These are phyloP conservation scores for Gymnocypris eckloni DNA, from an alignment of 2,797 vertebrate species.

Conservation along the genomic window DNA sequence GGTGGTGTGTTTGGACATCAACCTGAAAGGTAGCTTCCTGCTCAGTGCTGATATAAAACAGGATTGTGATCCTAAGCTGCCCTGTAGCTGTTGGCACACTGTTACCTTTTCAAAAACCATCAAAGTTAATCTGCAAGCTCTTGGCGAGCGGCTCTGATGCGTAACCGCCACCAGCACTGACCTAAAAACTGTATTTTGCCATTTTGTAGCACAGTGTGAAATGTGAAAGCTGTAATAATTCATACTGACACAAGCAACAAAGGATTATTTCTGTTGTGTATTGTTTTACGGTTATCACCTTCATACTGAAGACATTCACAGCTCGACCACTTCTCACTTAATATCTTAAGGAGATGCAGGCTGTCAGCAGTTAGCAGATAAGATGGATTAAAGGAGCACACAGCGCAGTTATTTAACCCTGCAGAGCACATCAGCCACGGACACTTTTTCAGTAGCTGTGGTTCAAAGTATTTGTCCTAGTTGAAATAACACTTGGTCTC, in stretches of 20 bases:
- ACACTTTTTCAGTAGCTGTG: not conserved
- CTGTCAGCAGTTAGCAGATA: constrained; percentile 39
- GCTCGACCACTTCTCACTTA: constrained; percentile 22
- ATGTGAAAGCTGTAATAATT: constrained; percentile 19
- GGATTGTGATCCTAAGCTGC: not conserved
- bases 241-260: constrained; percentile 11
- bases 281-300: not conserved
- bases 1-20: not conserved
- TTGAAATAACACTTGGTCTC: constrained; percentile 5
- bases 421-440: not conserved
- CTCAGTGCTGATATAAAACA: not conserved
- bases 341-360: constrained; percentile 9
- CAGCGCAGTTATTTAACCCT: constrained; percentile 6
- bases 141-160: not conserved
- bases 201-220: not conserved
- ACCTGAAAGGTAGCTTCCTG: not conserved
- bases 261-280: not conserved
- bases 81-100: constrained; percentile 11
- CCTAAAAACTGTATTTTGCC: not conserved
- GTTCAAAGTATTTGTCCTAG: not conserved
- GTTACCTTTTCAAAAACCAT: constrained; percentile 11
- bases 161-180: not conserved
- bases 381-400: constrained; percentile 43
- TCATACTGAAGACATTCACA: constrained; percentile 21
- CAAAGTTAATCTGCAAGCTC: constrained; percentile 17